Evolutionary conservation across 2,888 invertebrate species (phyloP).

Genomic region (Eilema caniola): DNA sequence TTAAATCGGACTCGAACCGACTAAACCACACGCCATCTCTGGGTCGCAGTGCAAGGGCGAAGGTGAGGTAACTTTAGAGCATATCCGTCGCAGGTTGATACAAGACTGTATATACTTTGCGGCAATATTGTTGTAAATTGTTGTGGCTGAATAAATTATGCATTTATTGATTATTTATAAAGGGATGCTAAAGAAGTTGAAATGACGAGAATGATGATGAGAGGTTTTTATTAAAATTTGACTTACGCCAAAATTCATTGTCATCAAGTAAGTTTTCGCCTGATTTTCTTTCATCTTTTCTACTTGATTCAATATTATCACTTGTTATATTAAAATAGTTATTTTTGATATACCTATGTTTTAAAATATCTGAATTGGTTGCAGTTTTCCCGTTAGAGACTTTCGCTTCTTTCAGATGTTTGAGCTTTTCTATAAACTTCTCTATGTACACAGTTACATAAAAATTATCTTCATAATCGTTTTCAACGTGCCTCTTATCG

Average conservation of each 20-base stretch:
- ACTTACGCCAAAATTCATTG: constrained; percentile 70
- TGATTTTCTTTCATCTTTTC: neutral
- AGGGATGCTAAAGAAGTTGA: too few species aligned
- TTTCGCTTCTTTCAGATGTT: constrained; percentile 7
- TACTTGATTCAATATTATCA: constrained; percentile 27
- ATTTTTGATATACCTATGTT: neutral
- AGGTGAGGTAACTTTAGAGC: too few species aligned
- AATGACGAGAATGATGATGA: too few species aligned
- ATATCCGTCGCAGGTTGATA: too few species aligned
- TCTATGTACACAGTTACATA: constrained; percentile 49
- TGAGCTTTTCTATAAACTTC: constrained; percentile 52
- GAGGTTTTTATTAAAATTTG: neutral
- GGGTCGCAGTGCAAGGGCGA: too few species aligned
- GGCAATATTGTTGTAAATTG: too few species aligned
- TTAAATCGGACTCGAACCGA: too few species aligned
- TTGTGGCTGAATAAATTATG: too few species aligned
- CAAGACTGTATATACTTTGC: too few species aligned
- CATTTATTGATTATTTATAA: too few species aligned
- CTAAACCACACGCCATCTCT: too few species aligned
- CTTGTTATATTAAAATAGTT: constrained; percentile 5
- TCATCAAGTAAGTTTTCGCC: constrained; percentile 26
- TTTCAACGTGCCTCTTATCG: constrained; percentile 39
- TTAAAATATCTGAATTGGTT: constrained; percentile 12
- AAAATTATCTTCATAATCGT: constrained; percentile 39
- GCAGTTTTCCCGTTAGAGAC: neutral